These are phyloP conservation scores for Eristalis intricaria DNA, from an alignment of 2,888 invertebrate species.

Conservation along the genomic window DNA sequence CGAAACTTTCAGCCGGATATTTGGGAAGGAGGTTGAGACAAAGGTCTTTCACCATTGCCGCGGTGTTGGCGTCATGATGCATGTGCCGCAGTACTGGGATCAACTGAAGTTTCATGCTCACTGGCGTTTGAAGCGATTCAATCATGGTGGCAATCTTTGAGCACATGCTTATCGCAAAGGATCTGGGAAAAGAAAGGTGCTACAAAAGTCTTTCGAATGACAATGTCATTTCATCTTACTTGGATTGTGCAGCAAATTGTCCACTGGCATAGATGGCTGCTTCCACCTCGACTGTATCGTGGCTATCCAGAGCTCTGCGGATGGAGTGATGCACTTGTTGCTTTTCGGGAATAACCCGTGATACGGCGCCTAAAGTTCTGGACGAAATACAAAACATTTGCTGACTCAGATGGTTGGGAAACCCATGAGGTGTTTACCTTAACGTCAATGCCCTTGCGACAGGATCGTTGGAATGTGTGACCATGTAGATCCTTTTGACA, in stretches of 20 bases:
- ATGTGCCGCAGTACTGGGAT: constrained; percentile 96
- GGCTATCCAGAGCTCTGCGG: constrained; percentile 94
- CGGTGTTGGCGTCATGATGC: constrained; percentile 89
- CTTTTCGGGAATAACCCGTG: constrained; percentile 95
- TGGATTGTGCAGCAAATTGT: constrained; percentile 96
- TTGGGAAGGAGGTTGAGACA: constrained; percentile 88
- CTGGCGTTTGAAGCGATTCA: constrained; percentile 94
- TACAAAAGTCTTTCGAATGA: background rate
- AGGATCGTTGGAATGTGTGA: constrained; percentile 98
- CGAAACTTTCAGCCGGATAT: constrained; percentile 91
- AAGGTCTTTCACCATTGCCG: constrained; percentile 86
- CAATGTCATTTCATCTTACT: constrained; percentile 82
- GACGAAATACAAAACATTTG: background rate
- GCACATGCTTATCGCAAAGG: constrained; percentile 98
- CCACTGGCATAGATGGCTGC: constrained; percentile 97
- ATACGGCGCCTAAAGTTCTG: constrained; percentile 94
- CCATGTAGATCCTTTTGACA: constrained; percentile 93
- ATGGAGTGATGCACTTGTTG: constrained; percentile 98
- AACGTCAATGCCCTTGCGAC: constrained; percentile 95
- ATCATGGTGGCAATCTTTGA: constrained; percentile 98
- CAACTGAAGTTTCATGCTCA: constrained; percentile 93
- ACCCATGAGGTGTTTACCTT: constrained; percentile 67
- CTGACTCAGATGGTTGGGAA: background rate
- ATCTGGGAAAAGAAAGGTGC: constrained; percentile 81
- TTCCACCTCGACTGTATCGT: constrained; percentile 97